Conservation (phyloP, 2,797 vertebrate species). For the Buceros bicornis region DNA sequence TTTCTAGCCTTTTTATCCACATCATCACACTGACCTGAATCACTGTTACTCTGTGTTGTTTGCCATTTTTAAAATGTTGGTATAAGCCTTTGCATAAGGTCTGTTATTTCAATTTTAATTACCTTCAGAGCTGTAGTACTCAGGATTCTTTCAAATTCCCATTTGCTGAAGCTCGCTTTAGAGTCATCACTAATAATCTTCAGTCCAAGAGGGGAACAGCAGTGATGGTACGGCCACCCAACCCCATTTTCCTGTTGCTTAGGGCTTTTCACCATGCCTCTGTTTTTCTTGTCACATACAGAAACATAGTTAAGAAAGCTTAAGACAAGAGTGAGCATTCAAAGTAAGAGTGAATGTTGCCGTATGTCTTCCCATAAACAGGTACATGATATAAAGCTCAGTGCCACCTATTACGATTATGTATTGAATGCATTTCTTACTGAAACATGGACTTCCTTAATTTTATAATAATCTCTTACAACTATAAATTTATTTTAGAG, state of each 20-base stretch:
- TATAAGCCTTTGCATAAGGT: not conserved
- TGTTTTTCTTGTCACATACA: not conserved
- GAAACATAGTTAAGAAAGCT: slow-evolving; percentile 22
- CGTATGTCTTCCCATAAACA: not conserved
- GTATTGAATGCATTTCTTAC: not conserved
- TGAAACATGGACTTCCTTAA: not conserved
- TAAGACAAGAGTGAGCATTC: not conserved
- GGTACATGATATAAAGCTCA: not conserved
- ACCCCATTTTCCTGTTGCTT: not conserved
- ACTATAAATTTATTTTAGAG: slow-evolving; percentile 12
- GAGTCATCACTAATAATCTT: not conserved
- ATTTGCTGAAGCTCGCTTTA: not conserved
- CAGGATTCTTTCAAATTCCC: not conserved
- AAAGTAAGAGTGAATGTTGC: not conserved
- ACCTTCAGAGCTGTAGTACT: not conserved
- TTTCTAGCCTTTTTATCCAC: not conserved
- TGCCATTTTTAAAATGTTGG: not conserved
- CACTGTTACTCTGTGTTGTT: not conserved
- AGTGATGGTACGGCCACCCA: not conserved
- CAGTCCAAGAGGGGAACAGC: not conserved
- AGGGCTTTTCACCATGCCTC: not conserved
- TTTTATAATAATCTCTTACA: slow-evolving; percentile 44
- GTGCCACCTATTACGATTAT: not conserved
- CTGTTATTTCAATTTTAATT: not conserved
- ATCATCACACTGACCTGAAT: not conserved